Evolutionary conservation across 2,888 invertebrate species (phyloP).

Genomic region (Limnephilus rhombicus): DNA sequence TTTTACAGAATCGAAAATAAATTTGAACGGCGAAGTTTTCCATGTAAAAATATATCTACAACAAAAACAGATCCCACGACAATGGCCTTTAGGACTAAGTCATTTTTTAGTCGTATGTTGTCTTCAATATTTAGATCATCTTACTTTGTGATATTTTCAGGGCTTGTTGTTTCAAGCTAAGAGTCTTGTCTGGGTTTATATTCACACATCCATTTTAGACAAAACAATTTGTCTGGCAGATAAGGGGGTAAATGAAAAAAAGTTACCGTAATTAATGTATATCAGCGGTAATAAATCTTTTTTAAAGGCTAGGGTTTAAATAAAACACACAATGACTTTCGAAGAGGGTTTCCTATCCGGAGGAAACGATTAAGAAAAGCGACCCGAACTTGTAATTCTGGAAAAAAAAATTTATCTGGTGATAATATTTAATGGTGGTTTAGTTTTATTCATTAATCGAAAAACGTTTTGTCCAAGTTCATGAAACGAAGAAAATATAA

Average conservation of each 20-base stretch:
- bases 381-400: background rate
- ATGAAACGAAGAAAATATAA: background rate
- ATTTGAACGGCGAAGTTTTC: too few relatives aligned
- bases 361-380: background rate
- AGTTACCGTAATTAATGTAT: background rate
- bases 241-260: background rate
- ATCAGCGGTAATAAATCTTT: background rate
- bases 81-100: too few relatives aligned
- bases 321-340: background rate
- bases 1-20: too few relatives aligned
- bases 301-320: background rate
- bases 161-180: too few relatives aligned
- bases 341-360: background rate
- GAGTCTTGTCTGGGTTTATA: background rate
- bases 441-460: background rate
- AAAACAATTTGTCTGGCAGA: background rate
- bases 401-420: background rate
- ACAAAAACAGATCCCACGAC: too few relatives aligned
- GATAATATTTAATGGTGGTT: background rate
- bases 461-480: too few relatives aligned
- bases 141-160: too few relatives aligned
- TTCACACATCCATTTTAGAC: background rate
- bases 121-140: too few relatives aligned
- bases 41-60: too few relatives aligned
- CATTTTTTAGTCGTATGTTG: too few relatives aligned